Conservation (phyloP, 2,888 invertebrate species). For the Pelosia muscerda region DNA sequence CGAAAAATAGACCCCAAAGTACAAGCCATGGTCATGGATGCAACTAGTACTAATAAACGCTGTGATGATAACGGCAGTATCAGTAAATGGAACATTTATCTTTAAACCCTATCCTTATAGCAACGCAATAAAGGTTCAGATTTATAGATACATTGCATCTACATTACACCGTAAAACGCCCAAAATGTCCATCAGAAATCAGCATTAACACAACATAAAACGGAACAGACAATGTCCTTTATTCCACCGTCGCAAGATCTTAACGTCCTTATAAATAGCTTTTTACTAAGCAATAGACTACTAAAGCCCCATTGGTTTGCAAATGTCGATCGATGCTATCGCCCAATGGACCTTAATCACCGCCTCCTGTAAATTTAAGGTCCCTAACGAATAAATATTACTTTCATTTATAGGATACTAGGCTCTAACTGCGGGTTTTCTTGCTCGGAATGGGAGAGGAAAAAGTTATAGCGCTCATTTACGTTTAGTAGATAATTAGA, state of each 20-base stretch:
- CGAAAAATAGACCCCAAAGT: no score
- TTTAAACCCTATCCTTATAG: constrained; percentile 2
- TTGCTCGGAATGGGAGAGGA: constrained; percentile 10
- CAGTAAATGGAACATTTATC: background rate
- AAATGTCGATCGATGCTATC: constrained; percentile 54
- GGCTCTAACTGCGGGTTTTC: constrained; percentile 31
- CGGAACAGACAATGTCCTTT: constrained; percentile 30
- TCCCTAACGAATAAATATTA: constrained; percentile 50
- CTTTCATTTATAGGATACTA: constrained; percentile 42
- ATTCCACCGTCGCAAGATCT: constrained; percentile 39
- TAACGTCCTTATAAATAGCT: constrained; percentile 51
- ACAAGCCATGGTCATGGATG: no score
- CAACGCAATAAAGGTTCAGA: background rate
- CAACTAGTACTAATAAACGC: no score
- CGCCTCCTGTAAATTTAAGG: constrained; percentile 51
- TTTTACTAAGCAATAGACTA: constrained; percentile 52
- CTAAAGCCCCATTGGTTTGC: constrained; percentile 50
- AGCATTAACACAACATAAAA: constrained; percentile 23
- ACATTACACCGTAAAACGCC: constrained; percentile 6
- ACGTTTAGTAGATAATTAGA: constrained; percentile 11
- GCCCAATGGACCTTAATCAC: constrained; percentile 50
- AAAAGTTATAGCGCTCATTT: constrained; percentile 18
- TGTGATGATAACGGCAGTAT: no score
- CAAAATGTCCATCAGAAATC: constrained; percentile 18
- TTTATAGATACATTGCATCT: constrained; percentile 1